Evolutionary conservation across 2,888 invertebrate species (phyloP).

Genomic region (Punctoribates punctum): DNA sequence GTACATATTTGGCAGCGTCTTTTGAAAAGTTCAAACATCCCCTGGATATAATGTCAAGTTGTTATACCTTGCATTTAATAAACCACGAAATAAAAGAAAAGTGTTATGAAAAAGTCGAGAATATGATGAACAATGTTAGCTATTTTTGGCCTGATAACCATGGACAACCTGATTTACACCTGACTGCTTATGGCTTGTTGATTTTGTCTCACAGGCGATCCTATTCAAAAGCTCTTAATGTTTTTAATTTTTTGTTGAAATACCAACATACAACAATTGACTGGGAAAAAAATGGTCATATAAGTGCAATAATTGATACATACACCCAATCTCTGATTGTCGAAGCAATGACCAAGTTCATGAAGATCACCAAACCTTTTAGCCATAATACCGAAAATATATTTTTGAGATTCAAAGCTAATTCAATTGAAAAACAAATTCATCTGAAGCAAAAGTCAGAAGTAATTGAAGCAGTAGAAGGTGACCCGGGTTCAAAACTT

Average conservation of each 20-base stretch:
- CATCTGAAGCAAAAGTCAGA: neutral
- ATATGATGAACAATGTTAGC: neutral
- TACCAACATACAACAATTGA: neutral
- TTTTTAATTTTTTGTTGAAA: neutral
- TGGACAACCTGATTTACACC: neutral
- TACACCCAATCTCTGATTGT: neutral
- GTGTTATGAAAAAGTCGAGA: neutral
- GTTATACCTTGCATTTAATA: neutral
- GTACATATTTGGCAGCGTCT: neutral
- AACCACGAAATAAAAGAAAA: neutral
- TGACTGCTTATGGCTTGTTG: slow-evolving; percentile 5
- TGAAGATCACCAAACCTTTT: neutral
- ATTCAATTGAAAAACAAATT: neutral
- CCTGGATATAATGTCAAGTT: neutral
- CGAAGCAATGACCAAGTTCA: neutral
- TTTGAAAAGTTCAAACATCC: neutral
- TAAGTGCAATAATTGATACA: neutral
- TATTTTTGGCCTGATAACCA: neutral
- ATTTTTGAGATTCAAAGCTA: neutral
- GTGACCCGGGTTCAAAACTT: too few relatives aligned
- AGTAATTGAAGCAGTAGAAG: neutral
- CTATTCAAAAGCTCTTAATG: neutral
- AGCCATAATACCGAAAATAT: neutral
- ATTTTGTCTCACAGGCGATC: neutral
- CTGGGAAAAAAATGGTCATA: neutral